These are phyloP conservation scores for Xanthostigma xanthostigma DNA, from an alignment of 2,888 invertebrate species.

Conservation along the genomic window DNA sequence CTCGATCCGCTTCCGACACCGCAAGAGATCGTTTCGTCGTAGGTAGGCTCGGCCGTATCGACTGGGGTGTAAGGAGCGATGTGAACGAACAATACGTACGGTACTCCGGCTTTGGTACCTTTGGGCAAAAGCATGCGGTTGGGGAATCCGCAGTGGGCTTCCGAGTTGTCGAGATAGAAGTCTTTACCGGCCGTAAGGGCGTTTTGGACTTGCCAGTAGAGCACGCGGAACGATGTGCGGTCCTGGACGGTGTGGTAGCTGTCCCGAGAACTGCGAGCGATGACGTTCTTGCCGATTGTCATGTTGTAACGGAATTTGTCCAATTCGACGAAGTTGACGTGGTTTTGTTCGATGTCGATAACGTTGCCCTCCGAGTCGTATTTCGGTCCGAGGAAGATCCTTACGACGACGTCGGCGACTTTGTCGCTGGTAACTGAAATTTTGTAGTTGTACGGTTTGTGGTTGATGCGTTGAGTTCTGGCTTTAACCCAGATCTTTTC, in stretches of 20 bases:
- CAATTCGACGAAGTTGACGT: conserved; percentile 42
- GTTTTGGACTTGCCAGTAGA: conserved; percentile 33
- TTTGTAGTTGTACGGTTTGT: conserved; percentile 47
- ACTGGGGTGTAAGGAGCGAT: conserved; percentile 39
- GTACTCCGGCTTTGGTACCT: conserved; percentile 46
- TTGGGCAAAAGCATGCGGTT: conserved; percentile 45
- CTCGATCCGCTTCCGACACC: conserved; percentile 37
- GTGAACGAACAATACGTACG: conserved; percentile 46
- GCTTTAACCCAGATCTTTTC: background rate
- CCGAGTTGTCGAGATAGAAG: conserved; percentile 36
- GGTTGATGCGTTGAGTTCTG: conserved; percentile 39
- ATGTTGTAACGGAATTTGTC: conserved; percentile 45
- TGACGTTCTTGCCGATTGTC: conserved; percentile 45
- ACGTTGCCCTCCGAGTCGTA: conserved; percentile 39
- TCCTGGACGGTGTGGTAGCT: conserved; percentile 48
- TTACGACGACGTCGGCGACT: conserved; percentile 39
- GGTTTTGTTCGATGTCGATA: conserved; percentile 36
- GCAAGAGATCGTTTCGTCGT: conserved; percentile 33
- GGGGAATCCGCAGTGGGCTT: conserved; percentile 52
- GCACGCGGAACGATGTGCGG: conserved; percentile 43
- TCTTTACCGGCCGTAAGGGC: conserved; percentile 35
- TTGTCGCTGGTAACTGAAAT: conserved; percentile 43
- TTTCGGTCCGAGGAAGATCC: conserved; percentile 55
- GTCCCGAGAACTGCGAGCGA: conserved; percentile 34
- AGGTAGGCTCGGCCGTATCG: conserved; percentile 30